phyloP scores from a whole-genome alignment of 2,888 invertebrate species.

The Pomacea canaliculata region DNA sequence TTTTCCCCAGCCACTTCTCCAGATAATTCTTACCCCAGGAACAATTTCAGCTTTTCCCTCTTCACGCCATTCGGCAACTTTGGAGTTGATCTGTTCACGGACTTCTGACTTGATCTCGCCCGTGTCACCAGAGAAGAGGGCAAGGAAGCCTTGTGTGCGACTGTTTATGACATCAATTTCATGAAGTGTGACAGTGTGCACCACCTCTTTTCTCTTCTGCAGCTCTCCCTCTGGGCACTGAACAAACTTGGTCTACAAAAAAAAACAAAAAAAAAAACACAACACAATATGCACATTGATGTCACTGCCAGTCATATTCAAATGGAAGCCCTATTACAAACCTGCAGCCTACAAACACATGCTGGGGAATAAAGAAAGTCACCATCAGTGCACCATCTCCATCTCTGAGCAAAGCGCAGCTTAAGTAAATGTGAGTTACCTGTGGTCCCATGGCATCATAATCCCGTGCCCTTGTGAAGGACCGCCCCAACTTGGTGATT shows the following conservation, averaged over 20 bases:
- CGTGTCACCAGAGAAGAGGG: slow-evolving; percentile 98
- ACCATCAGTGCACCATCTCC: too few species aligned
- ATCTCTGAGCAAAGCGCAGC: too few species aligned
- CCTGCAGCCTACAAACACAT: not conserved
- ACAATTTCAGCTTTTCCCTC: slow-evolving; percentile 99
- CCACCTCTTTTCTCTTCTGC: slow-evolving; percentile 96
- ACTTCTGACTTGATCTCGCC: slow-evolving; percentile 99
- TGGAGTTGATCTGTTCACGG: slow-evolving; percentile 96
- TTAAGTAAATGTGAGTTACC: slow-evolving; percentile 54
- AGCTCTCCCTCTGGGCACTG: slow-evolving; percentile 99
- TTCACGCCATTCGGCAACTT: slow-evolving; percentile 98
- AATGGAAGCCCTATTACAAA: not conserved
- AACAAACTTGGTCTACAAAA: slow-evolving; percentile 81
- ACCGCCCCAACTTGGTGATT: slow-evolving; percentile 89
- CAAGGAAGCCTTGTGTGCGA: slow-evolving; percentile 96
- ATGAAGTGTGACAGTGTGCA: slow-evolving; percentile 98
- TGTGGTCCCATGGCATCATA: slow-evolving; percentile 94
- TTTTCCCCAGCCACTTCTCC: too few species aligned
- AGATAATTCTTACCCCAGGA: slow-evolving; percentile 79
- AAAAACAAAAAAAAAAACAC: slow-evolving; percentile 29
- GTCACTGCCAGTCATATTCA: not conserved
- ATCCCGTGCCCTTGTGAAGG: slow-evolving; percentile 95
- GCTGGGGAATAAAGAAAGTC: too few species aligned
- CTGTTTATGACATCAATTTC: slow-evolving; percentile 99
- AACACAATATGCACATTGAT: not conserved